Base-by-base conservation (phyloP, 2,113 vertebrate genomes). In the Chaetodon auriga region DNA sequence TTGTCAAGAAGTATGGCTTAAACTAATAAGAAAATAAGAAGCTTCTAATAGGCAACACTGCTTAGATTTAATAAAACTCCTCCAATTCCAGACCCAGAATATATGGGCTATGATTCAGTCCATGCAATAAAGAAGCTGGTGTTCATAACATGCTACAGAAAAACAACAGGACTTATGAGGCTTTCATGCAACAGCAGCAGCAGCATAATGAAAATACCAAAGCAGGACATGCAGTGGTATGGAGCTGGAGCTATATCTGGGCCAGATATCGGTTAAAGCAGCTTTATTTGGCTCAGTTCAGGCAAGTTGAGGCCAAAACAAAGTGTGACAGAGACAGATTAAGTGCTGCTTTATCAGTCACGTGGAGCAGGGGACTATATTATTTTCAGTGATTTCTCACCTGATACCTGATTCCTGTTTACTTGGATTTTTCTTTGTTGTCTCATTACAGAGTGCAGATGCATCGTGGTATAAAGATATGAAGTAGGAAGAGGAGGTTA, bases 301-400 rank as follows among this genome's bases (percentile, higher is more conserved):
- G 51, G 41, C 72, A 35, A 82, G 81, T 48, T 82, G 74, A 80
- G 38, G 89, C 91, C 90, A 88, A 90, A 90, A 72, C 85, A 84
- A 87, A 92, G 84, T 93, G 74, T 88, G 91, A 87, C 84, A 81
- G 79, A 85, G 81, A 75, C 76, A 80, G 90, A 91, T 90, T 92
- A 90, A 91, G 83, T 55, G 21, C 64, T 10, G 73, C 79, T 83
- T 79, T 78, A 78, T 87, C 83, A n/a, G 80, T n/a, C 76, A 82
- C 25, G 41, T 75, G 77, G 38, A 78, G 74, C 68, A 63, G 25
- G 66, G 35, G 55, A 82, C 65, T 43, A 63, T 49, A 55, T 70
- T 51, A 82, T 79, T 74, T 69, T 74, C 64, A 53, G 5, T 49
- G 0, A 84, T 75, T 86, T 69, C 43, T 78, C 78, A 88, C 69